Evolutionary conservation across 2,113 vertebrate species (phyloP).

Genomic region (Prochilodus magdalenae): DNA sequence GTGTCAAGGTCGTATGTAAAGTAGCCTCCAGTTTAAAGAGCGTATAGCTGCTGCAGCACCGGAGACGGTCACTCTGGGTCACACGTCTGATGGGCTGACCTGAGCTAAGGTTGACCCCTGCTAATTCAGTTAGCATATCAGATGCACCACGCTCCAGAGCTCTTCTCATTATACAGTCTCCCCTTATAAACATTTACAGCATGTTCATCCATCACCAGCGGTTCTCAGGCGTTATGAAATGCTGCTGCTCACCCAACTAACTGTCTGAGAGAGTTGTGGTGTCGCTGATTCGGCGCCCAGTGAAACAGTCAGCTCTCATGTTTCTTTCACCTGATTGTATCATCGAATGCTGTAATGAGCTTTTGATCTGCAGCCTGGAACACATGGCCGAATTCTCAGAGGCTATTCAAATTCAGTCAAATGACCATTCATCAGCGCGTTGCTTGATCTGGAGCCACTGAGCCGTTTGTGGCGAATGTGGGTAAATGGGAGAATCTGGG

Average conservation of each 20-base stretch:
- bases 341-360: slow-evolving; percentile 20
- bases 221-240: neutral
- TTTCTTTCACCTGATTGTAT: slow-evolving; percentile 15
- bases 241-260: neutral
- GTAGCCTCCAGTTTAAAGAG: neutral
- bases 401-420: slow-evolving; percentile 21
- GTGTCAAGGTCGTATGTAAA: neutral
- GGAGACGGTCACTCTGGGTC: neutral
- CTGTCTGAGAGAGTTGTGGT: slow-evolving; percentile 4
- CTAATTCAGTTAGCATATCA: neutral
- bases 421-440: neutral
- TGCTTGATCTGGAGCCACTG: neutral
- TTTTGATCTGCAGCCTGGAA: slow-evolving; percentile 19
- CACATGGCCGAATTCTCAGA: slow-evolving; percentile 19
- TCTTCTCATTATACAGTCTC: neutral
- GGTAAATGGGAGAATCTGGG: neutral
- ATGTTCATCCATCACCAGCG: neutral
- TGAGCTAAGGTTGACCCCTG: neutral
- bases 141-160: neutral
- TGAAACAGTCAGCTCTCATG: slow-evolving; percentile 19
- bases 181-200: neutral
- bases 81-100: neutral
- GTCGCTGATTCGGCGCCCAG: neutral
- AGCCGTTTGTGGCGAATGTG: neutral
- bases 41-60: neutral